phyloP scores from a whole-genome alignment of 1,140 invertebrate genomes.

The Drosophila paulistorum region DNA sequence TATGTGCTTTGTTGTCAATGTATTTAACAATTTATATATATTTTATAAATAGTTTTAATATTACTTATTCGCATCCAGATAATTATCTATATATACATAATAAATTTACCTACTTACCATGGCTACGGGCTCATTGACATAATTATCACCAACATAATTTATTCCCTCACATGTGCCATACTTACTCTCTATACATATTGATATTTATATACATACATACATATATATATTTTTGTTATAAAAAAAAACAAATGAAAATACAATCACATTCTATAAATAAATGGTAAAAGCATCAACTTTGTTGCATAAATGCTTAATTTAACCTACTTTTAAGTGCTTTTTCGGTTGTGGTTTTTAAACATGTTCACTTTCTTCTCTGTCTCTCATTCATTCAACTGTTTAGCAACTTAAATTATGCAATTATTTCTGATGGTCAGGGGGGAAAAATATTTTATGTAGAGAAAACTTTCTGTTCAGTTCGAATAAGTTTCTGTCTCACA shows the following conservation, averaged over 20 bases:
- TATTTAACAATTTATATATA: not conserved
- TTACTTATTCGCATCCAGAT: conserved; percentile 5
- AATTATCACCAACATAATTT: conserved; percentile 41
- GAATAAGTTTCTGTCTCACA: conserved; percentile 14
- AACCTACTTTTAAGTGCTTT: conserved; percentile 45
- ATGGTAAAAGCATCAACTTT: conserved; percentile 50
- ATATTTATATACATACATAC: conserved; percentile 12
- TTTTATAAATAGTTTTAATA: conserved; percentile 14
- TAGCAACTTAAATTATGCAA: conserved; percentile 24
- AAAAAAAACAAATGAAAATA: conserved; percentile 40
- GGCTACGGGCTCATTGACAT: conserved; percentile 43
- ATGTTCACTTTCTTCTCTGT: conserved; percentile 24
- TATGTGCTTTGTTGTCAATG: no score
- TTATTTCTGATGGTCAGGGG: conserved; percentile 31
- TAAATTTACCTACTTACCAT: conserved; percentile 43
- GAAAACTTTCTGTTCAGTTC: not conserved
- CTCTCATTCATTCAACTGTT: conserved; percentile 2
- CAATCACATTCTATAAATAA: conserved; percentile 54
- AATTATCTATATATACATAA: conserved; percentile 58
- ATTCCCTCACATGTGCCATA: conserved; percentile 40
- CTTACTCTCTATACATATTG: conserved; percentile 1
- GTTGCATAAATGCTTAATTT: conserved; percentile 35
- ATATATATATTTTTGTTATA: conserved; percentile 52
- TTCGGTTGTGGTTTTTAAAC: conserved; percentile 50
- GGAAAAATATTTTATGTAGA: conserved; percentile 14